Evolutionary conservation across 2,113 vertebrate genomes (phyloP).

Genomic region (Lophochroa leadbeateri): DNA sequence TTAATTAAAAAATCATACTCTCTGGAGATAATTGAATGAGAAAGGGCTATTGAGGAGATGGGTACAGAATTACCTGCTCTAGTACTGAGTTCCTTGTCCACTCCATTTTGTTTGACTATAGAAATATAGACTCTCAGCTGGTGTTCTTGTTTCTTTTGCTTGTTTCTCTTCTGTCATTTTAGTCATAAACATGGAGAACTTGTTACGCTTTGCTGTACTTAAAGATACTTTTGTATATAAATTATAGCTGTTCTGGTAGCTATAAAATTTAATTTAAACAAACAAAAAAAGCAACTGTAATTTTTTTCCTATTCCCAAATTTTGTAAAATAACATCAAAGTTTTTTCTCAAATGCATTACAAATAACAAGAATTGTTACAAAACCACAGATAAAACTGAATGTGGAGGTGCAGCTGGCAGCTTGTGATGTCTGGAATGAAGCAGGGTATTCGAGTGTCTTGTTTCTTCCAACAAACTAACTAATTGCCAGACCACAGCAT

Average conservation of each 20-base stretch:
- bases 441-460: not conserved
- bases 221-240: not conserved
- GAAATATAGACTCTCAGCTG: not conserved
- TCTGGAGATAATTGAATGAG: not conserved
- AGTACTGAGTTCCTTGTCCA: not conserved
- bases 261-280: not conserved
- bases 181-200: not conserved
- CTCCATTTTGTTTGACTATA: not conserved
- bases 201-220: not conserved
- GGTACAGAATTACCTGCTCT: not conserved
- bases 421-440: not conserved
- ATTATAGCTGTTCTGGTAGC: not conserved
- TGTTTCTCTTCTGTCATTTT: not conserved
- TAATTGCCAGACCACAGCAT: not conserved
- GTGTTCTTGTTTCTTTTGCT: not conserved
- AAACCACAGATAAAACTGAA: not conserved
- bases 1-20: not conserved
- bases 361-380: not conserved
- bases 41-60: not conserved
- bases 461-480: not conserved
- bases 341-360: not conserved
- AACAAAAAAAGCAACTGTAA: not conserved
- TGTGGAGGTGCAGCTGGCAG: not conserved
- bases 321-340: not conserved
- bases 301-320: not conserved